These are phyloP conservation scores for Tipula lateralis DNA, from an alignment of 2,888 invertebrate species.

Conservation along the genomic window DNA sequence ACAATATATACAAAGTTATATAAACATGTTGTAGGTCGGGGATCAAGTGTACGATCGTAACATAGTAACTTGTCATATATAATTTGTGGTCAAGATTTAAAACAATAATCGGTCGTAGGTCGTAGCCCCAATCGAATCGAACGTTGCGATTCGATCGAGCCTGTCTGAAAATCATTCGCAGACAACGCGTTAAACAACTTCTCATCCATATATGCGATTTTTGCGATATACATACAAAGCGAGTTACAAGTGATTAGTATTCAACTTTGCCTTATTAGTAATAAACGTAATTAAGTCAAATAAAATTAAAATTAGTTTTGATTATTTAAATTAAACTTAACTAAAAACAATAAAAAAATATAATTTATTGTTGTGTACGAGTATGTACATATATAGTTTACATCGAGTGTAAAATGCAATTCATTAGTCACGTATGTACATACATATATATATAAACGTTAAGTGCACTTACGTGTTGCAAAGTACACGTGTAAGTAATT, in stretches of 20 bases:
- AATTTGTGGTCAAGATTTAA: background rate
- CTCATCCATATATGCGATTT: background rate
- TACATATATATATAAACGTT: background rate
- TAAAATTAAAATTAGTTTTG: background rate
- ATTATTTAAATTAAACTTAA: background rate
- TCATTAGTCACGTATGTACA: background rate
- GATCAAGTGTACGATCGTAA: background rate
- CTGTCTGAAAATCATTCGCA: background rate
- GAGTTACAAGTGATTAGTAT: conserved; percentile 24
- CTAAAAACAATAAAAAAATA: background rate
- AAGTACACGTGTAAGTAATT: background rate
- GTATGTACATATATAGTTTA: background rate
- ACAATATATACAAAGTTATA: background rate
- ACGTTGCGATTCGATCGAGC: background rate
- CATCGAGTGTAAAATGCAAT: background rate
- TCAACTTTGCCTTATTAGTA: conserved; percentile 19
- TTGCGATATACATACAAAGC: background rate
- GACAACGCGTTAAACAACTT: background rate
- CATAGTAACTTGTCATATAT: too few relatives aligned
- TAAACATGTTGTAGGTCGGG: background rate
- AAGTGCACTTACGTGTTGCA: background rate
- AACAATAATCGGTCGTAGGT: too few relatives aligned
- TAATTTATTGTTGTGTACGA: background rate
- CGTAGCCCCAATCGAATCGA: too few relatives aligned
- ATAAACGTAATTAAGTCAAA: background rate